Percentiles rank a stretch among this genome's conserved stretches.
These are phyloP conservation scores for Ophion costatus DNA, from an alignment of 2,888 invertebrate species.

Conservation along the genomic window DNA sequence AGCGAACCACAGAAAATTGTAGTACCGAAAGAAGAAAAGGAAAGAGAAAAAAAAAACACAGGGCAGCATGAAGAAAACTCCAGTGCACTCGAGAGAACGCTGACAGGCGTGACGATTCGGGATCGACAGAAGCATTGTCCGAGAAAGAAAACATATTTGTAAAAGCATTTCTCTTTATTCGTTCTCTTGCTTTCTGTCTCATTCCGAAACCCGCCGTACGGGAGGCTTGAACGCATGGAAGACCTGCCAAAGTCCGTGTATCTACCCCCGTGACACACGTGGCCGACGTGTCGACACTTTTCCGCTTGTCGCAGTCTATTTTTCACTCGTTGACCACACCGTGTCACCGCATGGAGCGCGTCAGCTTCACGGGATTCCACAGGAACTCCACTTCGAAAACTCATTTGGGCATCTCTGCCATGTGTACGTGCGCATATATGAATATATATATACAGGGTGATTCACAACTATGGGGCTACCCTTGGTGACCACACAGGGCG, in stretches of 20 bases:
- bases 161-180: neutral
- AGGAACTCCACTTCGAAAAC: constrained; percentile 26
- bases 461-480: neutral
- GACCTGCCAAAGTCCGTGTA: constrained; percentile 12
- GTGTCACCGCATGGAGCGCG: neutral
- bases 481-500: no score
- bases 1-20: constrained; percentile 30
- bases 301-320: constrained; percentile 19
- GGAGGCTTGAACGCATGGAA: constrained; percentile 18
- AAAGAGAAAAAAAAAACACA: neutral
- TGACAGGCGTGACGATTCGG: constrained; percentile 46
- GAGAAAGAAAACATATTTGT: constrained; percentile 21
- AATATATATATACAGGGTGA: neutral
- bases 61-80: neutral
- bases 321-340: constrained; percentile 19
- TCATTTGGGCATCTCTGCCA: constrained; percentile 28
- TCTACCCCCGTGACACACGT: neutral
- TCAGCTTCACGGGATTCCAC: constrained; percentile 32
- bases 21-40: constrained; percentile 7
- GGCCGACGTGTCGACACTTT: constrained; percentile 26
- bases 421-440: constrained; percentile 4
- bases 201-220: neutral
- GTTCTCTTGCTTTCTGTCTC: neutral
- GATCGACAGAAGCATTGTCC: constrained; percentile 46
- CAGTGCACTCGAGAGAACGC: constrained; percentile 22